phyloP scores from a whole-genome alignment of 2,113 vertebrate genomes.

The Aythya baeri region DNA sequence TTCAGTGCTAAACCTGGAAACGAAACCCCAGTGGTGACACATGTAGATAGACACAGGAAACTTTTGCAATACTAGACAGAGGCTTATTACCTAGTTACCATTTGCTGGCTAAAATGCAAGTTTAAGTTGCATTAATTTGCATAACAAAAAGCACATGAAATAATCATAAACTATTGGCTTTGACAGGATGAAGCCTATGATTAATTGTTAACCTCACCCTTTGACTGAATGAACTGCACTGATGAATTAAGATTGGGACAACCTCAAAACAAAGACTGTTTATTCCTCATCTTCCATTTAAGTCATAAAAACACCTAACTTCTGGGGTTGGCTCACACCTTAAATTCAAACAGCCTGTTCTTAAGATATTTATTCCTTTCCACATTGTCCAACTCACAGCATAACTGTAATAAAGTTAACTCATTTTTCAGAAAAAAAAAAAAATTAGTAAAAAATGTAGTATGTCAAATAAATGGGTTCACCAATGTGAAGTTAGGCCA shows the following conservation, averaged over 20 bases:
- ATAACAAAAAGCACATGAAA: not conserved
- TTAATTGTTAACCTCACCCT: not conserved
- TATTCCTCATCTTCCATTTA: not conserved
- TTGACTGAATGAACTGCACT: not conserved
- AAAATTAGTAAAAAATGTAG: not conserved
- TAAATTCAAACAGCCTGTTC: not conserved
- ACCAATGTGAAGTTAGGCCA: conserved; percentile 15
- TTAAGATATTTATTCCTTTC: not conserved
- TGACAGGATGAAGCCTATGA: not conserved
- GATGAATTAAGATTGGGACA: not conserved
- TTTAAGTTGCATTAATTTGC: not conserved
- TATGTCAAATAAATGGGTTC: conserved; percentile 11
- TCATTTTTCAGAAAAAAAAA: not conserved
- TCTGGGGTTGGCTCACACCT: not conserved
- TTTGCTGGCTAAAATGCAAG: not conserved
- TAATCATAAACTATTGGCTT: not conserved
- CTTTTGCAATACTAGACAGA: not conserved
- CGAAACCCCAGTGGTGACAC: not conserved
- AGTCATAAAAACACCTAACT: not conserved
- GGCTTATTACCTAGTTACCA: not conserved
- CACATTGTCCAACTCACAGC: not conserved
- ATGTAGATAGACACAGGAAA: not conserved
- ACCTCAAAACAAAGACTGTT: not conserved
- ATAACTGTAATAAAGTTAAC: not conserved
- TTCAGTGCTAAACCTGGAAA: not conserved